Evolutionary conservation across 1,140 invertebrate species (phyloP), one percentile per base, ranked within the genome.

Genomic region (Spodoptera litura): DNA sequence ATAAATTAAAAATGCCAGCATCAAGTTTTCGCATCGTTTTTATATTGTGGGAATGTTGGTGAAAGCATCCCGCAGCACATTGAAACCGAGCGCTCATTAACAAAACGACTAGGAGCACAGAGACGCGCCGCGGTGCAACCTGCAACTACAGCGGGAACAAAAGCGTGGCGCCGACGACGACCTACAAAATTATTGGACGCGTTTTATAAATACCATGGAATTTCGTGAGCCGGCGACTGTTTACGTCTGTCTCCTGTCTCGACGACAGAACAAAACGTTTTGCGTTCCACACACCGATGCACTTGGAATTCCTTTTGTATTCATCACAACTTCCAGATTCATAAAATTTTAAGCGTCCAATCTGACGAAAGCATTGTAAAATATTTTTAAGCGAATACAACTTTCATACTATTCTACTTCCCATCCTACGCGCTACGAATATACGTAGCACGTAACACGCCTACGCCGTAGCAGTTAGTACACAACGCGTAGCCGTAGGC

Each of bases 41-140:
- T 53, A 71, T 52, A 64, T 75, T 62, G 52, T 55, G 71, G 71
- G 59, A 71, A 71, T 71, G 25, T 71, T 70, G 49, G 52, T 71
- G 68, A 71, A 71, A 71, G 68, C 68, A 55, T 35, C 53, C 70
- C 70, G 53, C 53, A 49, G 53, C 15, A 74, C 71, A 73, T 59
- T 61, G 38, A 56, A 64, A 56, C 58, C 52, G 74, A 78, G 52
- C 75, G 55, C 80, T 81, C 80, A 78, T 81, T 81, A 81, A 68
- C 80, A 81, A 78, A 81, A 81, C 79, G 78, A 80, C 72, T 58
- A 51, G 72, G 72, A 55, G 64, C 64, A 70, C 56, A 80, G 38
- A 71, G 52, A 77, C 51, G 52, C 25, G 15, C 59, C 27, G 73
- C 55, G 61, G 62, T 79, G 73, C 73, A 61, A 75, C 56, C 73